phyloP scores from a whole-genome alignment of 2,888 invertebrate genomes.

The Nephrotoma guestfalica region DNA sequence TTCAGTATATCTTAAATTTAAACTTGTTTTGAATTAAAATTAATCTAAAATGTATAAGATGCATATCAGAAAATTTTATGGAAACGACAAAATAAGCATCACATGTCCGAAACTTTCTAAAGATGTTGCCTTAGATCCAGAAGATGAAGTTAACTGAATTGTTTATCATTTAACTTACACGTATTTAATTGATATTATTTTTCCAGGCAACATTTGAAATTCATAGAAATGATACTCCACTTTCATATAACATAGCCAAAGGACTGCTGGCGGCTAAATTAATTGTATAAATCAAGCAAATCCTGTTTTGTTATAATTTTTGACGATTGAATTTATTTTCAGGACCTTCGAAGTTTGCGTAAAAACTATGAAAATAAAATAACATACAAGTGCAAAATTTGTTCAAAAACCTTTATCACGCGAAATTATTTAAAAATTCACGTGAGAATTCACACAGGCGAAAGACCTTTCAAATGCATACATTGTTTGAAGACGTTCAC shows the following conservation, averaged over 20 bases:
- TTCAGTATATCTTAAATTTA: background rate
- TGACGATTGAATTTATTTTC: background rate
- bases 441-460: background rate
- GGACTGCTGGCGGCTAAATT: background rate
- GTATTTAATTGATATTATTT: background rate
- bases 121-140: background rate
- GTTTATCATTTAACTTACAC: background rate
- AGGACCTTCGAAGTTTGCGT: background rate
- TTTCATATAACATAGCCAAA: background rate
- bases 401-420: constrained; percentile 1
- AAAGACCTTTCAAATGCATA: background rate
- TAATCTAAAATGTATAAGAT: background rate
- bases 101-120: background rate
- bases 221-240: background rate
- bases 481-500: background rate
- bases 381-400: background rate
- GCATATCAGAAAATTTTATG: background rate
- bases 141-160: background rate
- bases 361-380: background rate
- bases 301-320: background rate
- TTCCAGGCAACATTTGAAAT: background rate
- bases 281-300: background rate
- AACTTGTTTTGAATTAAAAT: background rate
- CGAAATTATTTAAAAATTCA: constrained; percentile 2
- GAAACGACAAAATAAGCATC: background rate